Conservation (phyloP, 2,888 invertebrate species). For the Drosophila nr. medialis region DNA sequence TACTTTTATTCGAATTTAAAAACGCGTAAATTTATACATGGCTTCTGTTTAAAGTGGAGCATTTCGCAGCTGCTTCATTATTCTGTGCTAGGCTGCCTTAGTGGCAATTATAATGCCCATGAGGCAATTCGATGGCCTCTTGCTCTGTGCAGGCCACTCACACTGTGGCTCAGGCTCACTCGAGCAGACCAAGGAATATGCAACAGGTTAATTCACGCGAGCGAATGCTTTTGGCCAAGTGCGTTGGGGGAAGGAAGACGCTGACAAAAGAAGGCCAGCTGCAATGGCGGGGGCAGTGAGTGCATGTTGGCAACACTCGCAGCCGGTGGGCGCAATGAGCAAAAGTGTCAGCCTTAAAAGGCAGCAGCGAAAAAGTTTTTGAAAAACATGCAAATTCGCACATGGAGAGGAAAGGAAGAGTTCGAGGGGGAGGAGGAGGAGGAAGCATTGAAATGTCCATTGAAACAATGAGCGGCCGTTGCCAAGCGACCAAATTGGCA, state of each 20-base stretch:
- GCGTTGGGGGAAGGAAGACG: conserved; percentile 51
- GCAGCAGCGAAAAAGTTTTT: conserved; percentile 61
- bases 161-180: conserved; percentile 14
- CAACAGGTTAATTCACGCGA: conserved; percentile 82
- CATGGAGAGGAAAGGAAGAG: conserved; percentile 27
- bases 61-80: conserved; percentile 28
- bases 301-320: conserved; percentile 23
- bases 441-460: conserved; percentile 76
- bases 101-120: conserved; percentile 58
- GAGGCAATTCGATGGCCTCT: conserved; percentile 48
- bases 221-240: conserved; percentile 58
- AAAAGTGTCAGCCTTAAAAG: conserved; percentile 77
- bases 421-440: conserved; percentile 4
- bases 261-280: conserved; percentile 34
- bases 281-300: conserved; percentile 20
- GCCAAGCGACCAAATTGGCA: conserved; percentile 66
- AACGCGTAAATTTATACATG: background rate
- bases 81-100: conserved; percentile 3
- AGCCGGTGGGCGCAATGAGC: conserved; percentile 61
- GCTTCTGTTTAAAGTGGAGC: conserved; percentile 13
- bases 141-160: conserved; percentile 26
- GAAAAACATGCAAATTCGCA: conserved; percentile 72
- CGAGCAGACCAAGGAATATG: conserved; percentile 40
- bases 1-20: background rate
- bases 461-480: conserved; percentile 68